These are phyloP conservation scores for Epinotia nisella DNA, from an alignment of 2,888 invertebrate genomes.

Conservation along the genomic window DNA sequence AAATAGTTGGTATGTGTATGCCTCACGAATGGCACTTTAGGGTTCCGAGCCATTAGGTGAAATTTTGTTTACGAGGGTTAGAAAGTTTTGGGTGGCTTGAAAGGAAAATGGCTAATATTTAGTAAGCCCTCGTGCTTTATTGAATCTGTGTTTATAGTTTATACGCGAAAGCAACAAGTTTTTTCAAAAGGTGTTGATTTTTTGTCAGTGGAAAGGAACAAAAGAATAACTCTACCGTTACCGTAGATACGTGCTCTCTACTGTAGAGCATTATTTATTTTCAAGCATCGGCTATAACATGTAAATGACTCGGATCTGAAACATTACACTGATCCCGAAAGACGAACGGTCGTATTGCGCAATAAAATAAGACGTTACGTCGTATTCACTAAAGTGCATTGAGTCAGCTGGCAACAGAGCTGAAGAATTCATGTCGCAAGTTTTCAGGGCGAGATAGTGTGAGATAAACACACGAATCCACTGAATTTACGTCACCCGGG, in stretches of 20 bases:
- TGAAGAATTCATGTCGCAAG: slow-evolving; percentile 27
- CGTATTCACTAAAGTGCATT: slow-evolving; percentile 27
- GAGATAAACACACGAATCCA: slow-evolving; percentile 2
- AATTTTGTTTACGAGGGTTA: slow-evolving; percentile 11
- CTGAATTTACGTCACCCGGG: neutral
- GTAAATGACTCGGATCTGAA: neutral
- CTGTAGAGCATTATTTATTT: neutral
- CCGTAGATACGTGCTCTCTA: too few species aligned
- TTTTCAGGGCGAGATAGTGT: slow-evolving; percentile 23
- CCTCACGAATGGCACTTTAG: neutral
- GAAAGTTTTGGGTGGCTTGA: neutral
- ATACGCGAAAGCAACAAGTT: neutral
- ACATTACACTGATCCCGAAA: slow-evolving; percentile 1
- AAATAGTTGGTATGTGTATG: neutral
- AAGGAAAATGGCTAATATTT: neutral
- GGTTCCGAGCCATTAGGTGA: neutral
- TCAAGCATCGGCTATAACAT: neutral
- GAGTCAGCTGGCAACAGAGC: slow-evolving; percentile 36
- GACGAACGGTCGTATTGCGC: slow-evolving; percentile 39
- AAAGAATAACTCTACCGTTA: too few species aligned
- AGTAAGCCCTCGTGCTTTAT: neutral
- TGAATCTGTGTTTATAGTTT: neutral
- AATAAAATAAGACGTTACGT: slow-evolving; percentile 39
- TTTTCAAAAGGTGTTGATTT: neutral
- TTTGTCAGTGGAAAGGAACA: neutral